Base-by-base conservation (phyloP, 1,140 invertebrate species). In the Plodia interpunctella region DNA sequence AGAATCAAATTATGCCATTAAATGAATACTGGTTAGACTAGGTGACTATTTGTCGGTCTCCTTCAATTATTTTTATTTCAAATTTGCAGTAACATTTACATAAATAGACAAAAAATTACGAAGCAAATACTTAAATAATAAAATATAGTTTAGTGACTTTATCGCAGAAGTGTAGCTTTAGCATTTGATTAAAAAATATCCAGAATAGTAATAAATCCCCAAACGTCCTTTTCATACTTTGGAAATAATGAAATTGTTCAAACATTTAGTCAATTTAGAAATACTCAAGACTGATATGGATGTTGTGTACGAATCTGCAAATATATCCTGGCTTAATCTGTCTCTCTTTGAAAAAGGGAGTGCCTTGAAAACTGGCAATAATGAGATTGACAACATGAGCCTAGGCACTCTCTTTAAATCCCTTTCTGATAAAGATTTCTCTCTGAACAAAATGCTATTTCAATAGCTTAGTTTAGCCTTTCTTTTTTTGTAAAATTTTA, bases 211-310 rank as follows among this genome's bases (percentile, higher is more conserved):
- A 2, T 44, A 17, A 44, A 44, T 44, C 38, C 38, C 38, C 38
- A 44, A 44, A 15, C 38, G 38, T 44, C 38, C 38, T 44, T 17
- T 44, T 32, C 30, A 32, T 44, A 44, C 38, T 44, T 44, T 44
- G 38, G 38, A 44, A n/a, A 44, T 44, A 44, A 15, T 44, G 13
- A 44, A 44, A 44, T 17, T 44, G 38, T 44, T 15, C 38, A 44
- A 44, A 9, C 20, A 11, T 74, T 32, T 76, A 80, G 80, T 83
- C 83, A 83, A 83, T 82, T 86, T 83, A 83, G 74, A 76, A 72
- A 76, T 82, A 80, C 68, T 80, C 72, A 85, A 85, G 82, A 85
- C 82, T 85, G 82, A 75, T 57, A 28, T 69, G 66, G 38, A 66
- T 69, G 69, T 69, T 70, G 67, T 73, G 62, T 60, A 38, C 25